These are phyloP conservation scores for Micronycteris hirsuta DNA, from an alignment of 2,113 vertebrate genomes.

Conservation along the genomic window DNA sequence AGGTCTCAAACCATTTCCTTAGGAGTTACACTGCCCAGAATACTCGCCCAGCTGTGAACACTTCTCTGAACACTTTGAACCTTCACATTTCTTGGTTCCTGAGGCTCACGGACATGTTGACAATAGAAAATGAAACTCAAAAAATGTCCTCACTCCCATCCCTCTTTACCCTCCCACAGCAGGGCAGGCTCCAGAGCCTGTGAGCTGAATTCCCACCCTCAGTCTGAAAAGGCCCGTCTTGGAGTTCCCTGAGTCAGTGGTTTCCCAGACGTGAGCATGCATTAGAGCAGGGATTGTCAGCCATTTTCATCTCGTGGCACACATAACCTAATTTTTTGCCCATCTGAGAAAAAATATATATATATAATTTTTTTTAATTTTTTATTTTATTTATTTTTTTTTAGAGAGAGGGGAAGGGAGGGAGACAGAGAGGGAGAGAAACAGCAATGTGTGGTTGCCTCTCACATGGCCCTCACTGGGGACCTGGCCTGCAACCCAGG, in stretches of 20 bases:
- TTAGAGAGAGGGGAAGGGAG: no score
- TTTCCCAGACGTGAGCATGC: neutral
- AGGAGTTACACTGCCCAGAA: neutral
- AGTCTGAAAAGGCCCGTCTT: neutral
- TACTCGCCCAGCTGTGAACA: neutral
- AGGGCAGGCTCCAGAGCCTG: neutral
- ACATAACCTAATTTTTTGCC: neutral
- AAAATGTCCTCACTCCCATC: neutral
- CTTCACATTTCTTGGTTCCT: neutral
- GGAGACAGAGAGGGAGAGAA: no score
- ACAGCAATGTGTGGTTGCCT: no score
- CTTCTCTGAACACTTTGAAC: neutral
- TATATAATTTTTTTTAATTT: no score
- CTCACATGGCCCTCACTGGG: no score
- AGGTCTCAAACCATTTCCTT: neutral
- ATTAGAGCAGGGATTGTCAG: neutral
- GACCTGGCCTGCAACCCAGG: no score
- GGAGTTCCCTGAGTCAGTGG: neutral
- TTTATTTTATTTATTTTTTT: no score
- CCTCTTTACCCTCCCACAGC: accelerated
- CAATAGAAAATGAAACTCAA: neutral
- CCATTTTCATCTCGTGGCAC: neutral
- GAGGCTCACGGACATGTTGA: neutral
- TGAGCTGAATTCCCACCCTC: neutral
- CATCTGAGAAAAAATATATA: neutral